Evolutionary conservation across 2,113 vertebrate genomes (phyloP), one percentile per base, ranked within the genome.

Genomic region (Oreochromis niloticus): DNA sequence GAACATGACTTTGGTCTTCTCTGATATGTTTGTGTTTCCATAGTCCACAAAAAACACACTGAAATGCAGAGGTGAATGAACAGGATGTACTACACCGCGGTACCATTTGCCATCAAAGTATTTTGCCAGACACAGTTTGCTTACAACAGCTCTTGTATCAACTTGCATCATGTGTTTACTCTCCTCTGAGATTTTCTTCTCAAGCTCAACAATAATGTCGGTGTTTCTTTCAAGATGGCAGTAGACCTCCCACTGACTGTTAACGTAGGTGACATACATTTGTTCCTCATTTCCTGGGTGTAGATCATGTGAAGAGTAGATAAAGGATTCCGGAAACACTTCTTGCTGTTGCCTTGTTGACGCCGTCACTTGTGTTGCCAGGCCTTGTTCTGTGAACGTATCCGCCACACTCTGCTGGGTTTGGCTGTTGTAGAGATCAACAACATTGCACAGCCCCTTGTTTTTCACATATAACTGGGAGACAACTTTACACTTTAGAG

Each of bases 41-140:
- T 97, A 99, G 93, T 99, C 98, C 68, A 99, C 98, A 94, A 98
- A 99, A 80, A 97, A 95, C 8, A 97, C 97, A 4, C 81, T 83
- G 0, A 97, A 54, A 84, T 96, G 95, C 56, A 95, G 92, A 3
- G 95, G 93, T 0, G 96, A 97, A 16, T 92, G 91, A 59, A 96
- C 57, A 22, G 96, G 95, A 61, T 80, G 84, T 24, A 82, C 92
- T 80, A 96, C 75, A 79, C 96, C 97, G 91, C 98, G 96, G 52
- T 99, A 99, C 94, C 96, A 98, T 3, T 96, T 87, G 41, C 97
- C 97, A 92, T 99, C 97, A 75, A 94, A 87, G 88, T 97, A 98
- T 39, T 96, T 97, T 17, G 97, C 97, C 88, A 99, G 59, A 41
- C 96, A 98, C 9, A 98, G 56, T 6, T 89, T 96, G 1, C 4